Evolutionary conservation across 2,888 invertebrate genomes (phyloP), one percentile per base, ranked within the genome.

Genomic region (Stegana nigrithorax): DNA sequence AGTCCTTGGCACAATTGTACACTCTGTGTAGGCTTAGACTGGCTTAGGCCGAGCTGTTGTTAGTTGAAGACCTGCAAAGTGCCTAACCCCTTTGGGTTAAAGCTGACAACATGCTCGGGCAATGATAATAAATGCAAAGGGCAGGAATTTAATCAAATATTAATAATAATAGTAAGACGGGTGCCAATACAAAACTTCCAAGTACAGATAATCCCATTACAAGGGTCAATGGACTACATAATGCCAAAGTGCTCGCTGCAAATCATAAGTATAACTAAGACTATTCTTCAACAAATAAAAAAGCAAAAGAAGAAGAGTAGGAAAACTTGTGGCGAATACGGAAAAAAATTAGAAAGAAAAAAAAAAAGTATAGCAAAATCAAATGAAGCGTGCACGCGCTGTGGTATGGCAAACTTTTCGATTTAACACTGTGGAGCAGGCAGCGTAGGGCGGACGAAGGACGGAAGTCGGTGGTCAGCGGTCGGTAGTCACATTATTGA

Each of bases 131-230:
- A n/a, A n/a, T n/a, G n/a, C n/a, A n/a, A n/a, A n/a, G n/a, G n/a
- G n/a, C n/a, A 27, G 4, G 12, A 2, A 55, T 53, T 32, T 36
- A 36, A 78, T 78, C 73, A 70, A 75, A 78, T 78, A 75, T 76
- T 75, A 75, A 72, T 75, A 71, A 73, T 58, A 25, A 50, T 73
- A 75, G 71, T 66, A 65, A 74, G 75, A 76, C 78, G 73, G 78
- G 69, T 63, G 61, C 69, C 17, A 17, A 39, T n/a, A 36, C 53
- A 12, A 23, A 14, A 55, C 32, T 55, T 53, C 14, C 7, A 14
- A 29, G 53, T 36, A 23, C 32, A 39, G 12, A 21, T 55, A 55
- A 55, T 55, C 53, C 23, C 17, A 55, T 55, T 55, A 55, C 32
- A 55, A 55, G 53, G 53, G 32, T 55, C 53, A 55, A 55, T 55